Evolutionary conservation across 2,113 vertebrate species (phyloP).

Genomic region (Talpa occidentalis): DNA sequence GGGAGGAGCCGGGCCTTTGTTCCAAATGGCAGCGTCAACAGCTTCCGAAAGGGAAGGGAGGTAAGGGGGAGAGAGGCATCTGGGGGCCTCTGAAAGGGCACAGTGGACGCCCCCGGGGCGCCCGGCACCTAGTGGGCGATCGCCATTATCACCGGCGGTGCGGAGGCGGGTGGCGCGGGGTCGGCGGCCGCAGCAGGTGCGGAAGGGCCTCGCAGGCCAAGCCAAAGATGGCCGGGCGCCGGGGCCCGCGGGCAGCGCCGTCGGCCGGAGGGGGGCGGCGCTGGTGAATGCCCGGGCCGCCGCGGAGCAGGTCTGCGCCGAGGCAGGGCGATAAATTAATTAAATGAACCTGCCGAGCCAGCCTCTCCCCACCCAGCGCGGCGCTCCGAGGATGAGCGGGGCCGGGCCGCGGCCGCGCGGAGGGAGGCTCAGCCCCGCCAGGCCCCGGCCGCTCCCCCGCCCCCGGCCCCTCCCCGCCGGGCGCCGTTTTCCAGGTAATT

Average conservation of each 20-base stretch:
- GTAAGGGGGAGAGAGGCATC: not conserved
- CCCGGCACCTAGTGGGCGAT: not conserved
- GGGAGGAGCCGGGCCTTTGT: not conserved
- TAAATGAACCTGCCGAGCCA: constrained; percentile 83
- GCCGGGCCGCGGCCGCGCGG: constrained; percentile 69
- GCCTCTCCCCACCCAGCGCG: constrained; percentile 77
- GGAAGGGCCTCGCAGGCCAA: not conserved
- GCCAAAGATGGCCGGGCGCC: accelerated
- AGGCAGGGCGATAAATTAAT: constrained; percentile 85
- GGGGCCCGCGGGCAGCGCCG: not conserved
- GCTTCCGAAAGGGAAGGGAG: not conserved
- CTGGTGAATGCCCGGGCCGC: not conserved
- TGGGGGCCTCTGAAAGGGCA: not conserved
- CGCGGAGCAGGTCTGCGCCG: constrained; percentile 79
- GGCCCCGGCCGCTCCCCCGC: constrained; percentile 76
- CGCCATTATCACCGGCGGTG: not conserved
- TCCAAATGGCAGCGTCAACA: not conserved
- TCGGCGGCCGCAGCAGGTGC: not conserved
- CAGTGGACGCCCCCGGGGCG: accelerated
- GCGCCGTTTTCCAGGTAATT: constrained; percentile 86
- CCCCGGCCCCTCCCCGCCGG: not conserved
- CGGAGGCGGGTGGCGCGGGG: not conserved
- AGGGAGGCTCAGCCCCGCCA: constrained; percentile 34
- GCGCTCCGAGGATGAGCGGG: constrained; percentile 77
- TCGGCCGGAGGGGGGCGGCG: not conserved